Base-by-base conservation (phyloP, 2,797 vertebrate species). In the Sebastes itinus region DNA sequence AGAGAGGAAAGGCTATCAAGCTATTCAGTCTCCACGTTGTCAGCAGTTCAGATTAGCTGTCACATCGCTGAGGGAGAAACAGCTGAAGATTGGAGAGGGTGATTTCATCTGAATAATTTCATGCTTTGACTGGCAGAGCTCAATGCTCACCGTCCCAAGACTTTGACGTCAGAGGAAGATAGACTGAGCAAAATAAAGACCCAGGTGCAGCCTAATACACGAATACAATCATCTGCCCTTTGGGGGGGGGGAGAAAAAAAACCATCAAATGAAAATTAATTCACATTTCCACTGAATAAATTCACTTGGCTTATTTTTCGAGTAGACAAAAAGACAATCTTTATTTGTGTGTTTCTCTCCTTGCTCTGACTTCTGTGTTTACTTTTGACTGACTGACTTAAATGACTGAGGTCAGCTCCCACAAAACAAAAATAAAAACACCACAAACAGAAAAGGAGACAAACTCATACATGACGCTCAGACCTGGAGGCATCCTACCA, bases 271-370 rank as follows among this genome's bases (percentile, higher is more conserved):
- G 18, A 83, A 82, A 82, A 82, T 79, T 46, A 85, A 89, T 66
- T 87, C 69, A 83, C 59, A 90, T 84, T 85, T 74, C 23, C 60
- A 75, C 33, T 32, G 49, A 89, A 89, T 70, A 92, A 89, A 88
- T 62, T 75, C 88, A 73, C 62, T 86, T 79, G 52, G 46, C 33
- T 78, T 42, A 69, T 68, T 72, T 89, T 92, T 76, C 65, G 49
- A 93, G 92, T 93, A 92, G 92, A 95, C 93, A 92, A 94, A 94
- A 94, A 94, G 90, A 94, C 92, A 94, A 94, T 94, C 92, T 95
- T 95, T 95, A 95, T 95, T 95, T 92, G 94, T 94, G 93, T 94
- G 92, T 92, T 94, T 93, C 91, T 93, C 91, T 92, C 92, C 93
- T 93, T 64, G 87, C 91, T 92, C 89, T 71, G 88, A 93, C 87